Evolutionary conservation across 2,888 invertebrate genomes (phyloP), one percentile per base, ranked within the genome.

Genomic region (Hybos culiciformis): DNA sequence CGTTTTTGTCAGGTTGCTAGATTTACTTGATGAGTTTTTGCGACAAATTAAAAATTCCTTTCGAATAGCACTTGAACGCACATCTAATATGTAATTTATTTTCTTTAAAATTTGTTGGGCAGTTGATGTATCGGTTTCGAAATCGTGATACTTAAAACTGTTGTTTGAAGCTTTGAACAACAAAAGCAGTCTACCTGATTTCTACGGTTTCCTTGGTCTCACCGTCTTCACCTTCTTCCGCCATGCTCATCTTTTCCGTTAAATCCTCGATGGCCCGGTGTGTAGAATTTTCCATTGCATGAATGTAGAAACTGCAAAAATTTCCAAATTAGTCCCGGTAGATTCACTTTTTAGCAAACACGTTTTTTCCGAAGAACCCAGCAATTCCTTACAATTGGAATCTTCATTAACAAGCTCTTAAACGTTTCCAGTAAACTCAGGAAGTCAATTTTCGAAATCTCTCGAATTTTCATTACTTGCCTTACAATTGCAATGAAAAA

Each of bases 51-150:
- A 71, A 65, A 87, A 93, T 59, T 90, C 88, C 51, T 84, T 80
- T 37, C 87, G 71, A 48, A 82, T 80, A 5, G 77, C 74, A 60
- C 86, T 88, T 41, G 83, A 80, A 50, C 83, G 73, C 53, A 91
- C 70, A 57, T 90, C 85, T 46, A 93, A 65, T 48, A 92, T 91
- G 46, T 85, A 79, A 63, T 84, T 86, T 11, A 93, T 75, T 69
- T 92, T 91, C 50, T 82, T 79, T 1, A 87, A 83, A 38, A 93
- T 90, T 63, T 87, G 86, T 50, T 78, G 76, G 1, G 86, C 87
- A 2, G 74, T 75, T 4, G 71, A 70, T 37, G 75, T 72, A 49
- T 88, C 86, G 4, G 83, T 77, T 66, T 92, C 92, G 59, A 93
- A 92, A 58, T 87, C 87, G 55, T 87, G 85, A 58, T 82, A 78